Evolutionary conservation across 2,888 invertebrate genomes (phyloP), one percentile per base, ranked within the genome.

Genomic region (Nipponacmea schrenckii): DNA sequence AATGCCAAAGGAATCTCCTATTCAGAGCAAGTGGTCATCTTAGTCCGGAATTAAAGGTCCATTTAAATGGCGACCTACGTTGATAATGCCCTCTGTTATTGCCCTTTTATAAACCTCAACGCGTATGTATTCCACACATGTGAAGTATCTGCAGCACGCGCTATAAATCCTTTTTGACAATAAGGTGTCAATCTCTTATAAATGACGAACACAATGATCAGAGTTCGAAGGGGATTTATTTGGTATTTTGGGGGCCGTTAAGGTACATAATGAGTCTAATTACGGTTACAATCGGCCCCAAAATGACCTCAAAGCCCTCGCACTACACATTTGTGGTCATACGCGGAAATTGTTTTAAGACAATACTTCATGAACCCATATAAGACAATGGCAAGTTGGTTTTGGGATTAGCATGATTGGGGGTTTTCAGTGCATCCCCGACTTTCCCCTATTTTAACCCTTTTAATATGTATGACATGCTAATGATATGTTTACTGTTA

Each of bases 141-240:
- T 14, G 56, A 56, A 56, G 12, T 24, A 56, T 56, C 56, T 56
- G 20, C 56, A 56, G 56, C 56, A 56, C 56, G 56, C 56, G 56
- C 56, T 56, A 24, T 56, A 24, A 56, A 56, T 56, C 56, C 56
- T 8, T 24, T 24, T 56, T 20, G 24, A 24, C 56, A 56, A 56
- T 56, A 24, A 10, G 12, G 24, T 56, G 56, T 12, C 14, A 10
- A 56, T 56, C 56, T 10, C 20, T 24, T 24, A 24, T 14, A 56
- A 56, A 12, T 56, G 56, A 56, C 14, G 56, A 24, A 56, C 20
- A 56, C 56, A 56, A 56, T 56, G 56, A 56, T 14, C 5, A 2
- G 20, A 14, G 20, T 24, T 10, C 24, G 20, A 20, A 20, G 24
- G 24, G 56, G 56, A 56, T 56, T 20, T 20, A 14, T 12, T 14